A percentile compares a stretch with the other conserved stretches of the same genome.
phyloP scores from a whole-genome alignment of 2,797 vertebrate species.

The Botia kubotai region DNA sequence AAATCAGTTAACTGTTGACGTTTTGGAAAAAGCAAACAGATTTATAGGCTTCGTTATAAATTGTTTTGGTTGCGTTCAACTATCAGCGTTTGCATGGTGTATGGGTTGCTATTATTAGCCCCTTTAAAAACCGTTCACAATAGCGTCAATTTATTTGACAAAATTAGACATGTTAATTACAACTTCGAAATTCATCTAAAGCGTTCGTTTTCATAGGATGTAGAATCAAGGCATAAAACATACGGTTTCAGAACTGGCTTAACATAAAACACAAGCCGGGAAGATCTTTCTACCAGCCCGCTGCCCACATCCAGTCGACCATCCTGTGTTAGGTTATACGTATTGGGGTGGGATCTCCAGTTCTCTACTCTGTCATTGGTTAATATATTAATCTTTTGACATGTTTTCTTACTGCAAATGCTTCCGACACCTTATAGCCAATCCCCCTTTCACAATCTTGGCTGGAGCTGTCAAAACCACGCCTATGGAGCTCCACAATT shows the following conservation, averaged over 20 bases:
- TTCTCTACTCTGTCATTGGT: constrained; percentile 81
- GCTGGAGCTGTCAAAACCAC: constrained; percentile 85
- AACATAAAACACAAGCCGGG: constrained; percentile 32
- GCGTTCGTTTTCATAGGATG: background rate
- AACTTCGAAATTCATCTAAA: background rate
- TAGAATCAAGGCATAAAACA: background rate
- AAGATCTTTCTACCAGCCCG: constrained; percentile 61
- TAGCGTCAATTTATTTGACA: background rate
- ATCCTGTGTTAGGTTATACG: constrained; percentile 59
- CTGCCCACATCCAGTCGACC: constrained; percentile 53
- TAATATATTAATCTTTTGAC: constrained; percentile 89
- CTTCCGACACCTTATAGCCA: constrained; percentile 81
- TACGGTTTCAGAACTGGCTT: background rate
- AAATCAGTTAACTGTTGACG: background rate
- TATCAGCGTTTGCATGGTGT: background rate
- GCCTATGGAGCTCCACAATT: constrained; percentile 86
- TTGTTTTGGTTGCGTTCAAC: background rate
- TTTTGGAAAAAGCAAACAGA: background rate
- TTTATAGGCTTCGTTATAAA: background rate
- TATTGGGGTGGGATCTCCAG: constrained; percentile 71
- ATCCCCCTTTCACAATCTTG: constrained; percentile 71
- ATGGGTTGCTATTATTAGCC: background rate
- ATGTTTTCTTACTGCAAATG: constrained; percentile 84
- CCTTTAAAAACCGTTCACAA: background rate
- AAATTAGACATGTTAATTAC: background rate